phyloP scores from a whole-genome alignment of 2,113 vertebrate genomes.

The Chelonoidis abingdonii region DNA sequence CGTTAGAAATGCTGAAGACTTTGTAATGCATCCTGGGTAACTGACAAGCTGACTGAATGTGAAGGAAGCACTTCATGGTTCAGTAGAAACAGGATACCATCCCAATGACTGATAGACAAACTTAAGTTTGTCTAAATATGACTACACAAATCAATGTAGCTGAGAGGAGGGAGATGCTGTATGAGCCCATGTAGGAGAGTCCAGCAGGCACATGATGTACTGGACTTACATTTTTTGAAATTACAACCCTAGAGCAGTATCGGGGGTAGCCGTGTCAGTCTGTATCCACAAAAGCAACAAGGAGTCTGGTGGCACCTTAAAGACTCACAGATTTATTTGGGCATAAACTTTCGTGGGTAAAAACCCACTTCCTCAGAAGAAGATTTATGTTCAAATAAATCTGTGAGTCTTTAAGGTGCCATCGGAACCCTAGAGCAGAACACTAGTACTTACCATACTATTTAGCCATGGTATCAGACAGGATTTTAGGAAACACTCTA shows the following conservation, averaged over 20 bases:
- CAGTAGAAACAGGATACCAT: not conserved
- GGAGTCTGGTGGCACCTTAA: too few relatives aligned
- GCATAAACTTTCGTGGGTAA: too few relatives aligned
- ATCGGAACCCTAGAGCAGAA: not conserved
- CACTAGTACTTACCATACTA: not conserved
- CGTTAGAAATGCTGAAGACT: not conserved
- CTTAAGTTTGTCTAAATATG: not conserved
- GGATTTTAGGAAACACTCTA: not conserved
- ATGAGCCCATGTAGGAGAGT: not conserved
- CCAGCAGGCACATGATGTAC: not conserved
- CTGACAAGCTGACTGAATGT: not conserved
- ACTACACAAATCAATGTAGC: not conserved
- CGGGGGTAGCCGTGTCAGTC: too few relatives aligned
- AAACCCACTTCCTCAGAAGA: too few relatives aligned
- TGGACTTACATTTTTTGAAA: not conserved
- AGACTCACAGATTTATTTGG: too few relatives aligned
- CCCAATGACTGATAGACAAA: not conserved
- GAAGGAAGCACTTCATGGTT: not conserved
- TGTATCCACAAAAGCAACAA: too few relatives aligned
- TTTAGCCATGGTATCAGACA: not conserved
- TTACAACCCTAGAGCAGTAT: not conserved
- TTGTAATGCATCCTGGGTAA: too few relatives aligned
- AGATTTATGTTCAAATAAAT: too few relatives aligned
- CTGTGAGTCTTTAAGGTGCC: too few relatives aligned
- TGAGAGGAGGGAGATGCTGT: not conserved